Conservation (phyloP, 2,888 invertebrate species). For the Dioctria rufipes region DNA sequence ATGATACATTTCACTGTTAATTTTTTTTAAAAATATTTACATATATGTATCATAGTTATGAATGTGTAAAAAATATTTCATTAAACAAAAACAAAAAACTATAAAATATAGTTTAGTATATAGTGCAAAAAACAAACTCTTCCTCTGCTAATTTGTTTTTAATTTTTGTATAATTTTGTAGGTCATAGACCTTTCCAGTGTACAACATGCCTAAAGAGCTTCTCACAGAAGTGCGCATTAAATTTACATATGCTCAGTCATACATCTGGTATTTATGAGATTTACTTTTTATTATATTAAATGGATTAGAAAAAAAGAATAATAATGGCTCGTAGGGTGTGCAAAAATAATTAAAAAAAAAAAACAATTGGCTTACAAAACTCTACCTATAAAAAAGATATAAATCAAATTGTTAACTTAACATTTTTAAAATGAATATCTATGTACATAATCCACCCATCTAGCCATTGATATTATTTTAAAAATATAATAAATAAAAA, state of each 20-base stretch:
- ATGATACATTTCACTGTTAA: too few relatives aligned
- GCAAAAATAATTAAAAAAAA: neutral
- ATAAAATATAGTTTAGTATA: neutral
- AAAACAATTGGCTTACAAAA: neutral
- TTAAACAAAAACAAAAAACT: neutral
- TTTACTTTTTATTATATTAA: slow-evolving; percentile 30
- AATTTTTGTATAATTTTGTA: slow-evolving; percentile 55
- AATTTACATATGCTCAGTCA: slow-evolving; percentile 76
- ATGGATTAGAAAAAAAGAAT: slow-evolving; percentile 37
- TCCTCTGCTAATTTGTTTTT: slow-evolving; percentile 53
- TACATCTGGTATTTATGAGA: slow-evolving; percentile 65
- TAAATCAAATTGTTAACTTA: neutral
- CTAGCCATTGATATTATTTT: slow-evolving; percentile 22
- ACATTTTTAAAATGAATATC: neutral
- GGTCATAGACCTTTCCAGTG: slow-evolving; percentile 74
- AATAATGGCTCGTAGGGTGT: slow-evolving; percentile 37
- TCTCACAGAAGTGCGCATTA: slow-evolving; percentile 76
- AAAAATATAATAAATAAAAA: too few relatives aligned
- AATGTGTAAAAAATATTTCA: neutral
- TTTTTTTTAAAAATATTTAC: too few relatives aligned
- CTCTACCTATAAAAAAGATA: neutral
- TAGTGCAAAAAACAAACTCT: slow-evolving; percentile 18
- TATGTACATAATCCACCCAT: neutral
- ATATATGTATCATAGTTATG: too few relatives aligned
- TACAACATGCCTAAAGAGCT: slow-evolving; percentile 75